Percentiles rank a stretch among this genome's conserved stretches.
These are phyloP conservation scores for Pseudolycoriella hygida DNA, from an alignment of 2,888 invertebrate genomes.

Conservation along the genomic window DNA sequence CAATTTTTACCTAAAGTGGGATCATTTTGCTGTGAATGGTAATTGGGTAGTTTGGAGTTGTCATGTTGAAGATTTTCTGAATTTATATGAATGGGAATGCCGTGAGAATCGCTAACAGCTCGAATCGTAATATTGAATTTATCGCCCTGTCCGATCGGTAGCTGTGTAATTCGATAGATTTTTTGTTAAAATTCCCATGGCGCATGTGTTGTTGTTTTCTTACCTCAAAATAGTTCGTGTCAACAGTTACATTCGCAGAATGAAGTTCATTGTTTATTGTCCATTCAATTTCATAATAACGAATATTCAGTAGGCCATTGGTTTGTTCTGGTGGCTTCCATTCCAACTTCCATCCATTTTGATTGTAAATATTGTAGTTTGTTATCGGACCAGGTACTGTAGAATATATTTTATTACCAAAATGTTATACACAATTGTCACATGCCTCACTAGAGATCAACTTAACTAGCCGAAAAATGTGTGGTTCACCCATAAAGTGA, in stretches of 20 bases:
- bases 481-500: too few species aligned
- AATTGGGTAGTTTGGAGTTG: slow-evolving; percentile 12
- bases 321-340: slow-evolving; percentile 26
- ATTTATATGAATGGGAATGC: slow-evolving; percentile 25
- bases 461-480: too few species aligned
- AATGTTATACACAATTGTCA: not conserved
- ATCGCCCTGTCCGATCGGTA: slow-evolving; percentile 25
- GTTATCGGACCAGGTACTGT: slow-evolving; percentile 26
- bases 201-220: not conserved
- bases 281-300: slow-evolving; percentile 25
- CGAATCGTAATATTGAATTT: slow-evolving; percentile 27
- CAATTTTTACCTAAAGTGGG: slow-evolving; percentile 14
- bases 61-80: slow-evolving; percentile 11
- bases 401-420: slow-evolving; percentile 1
- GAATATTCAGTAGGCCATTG: slow-evolving; percentile 20
- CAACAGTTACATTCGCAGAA: slow-evolving; percentile 17
- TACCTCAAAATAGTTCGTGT: slow-evolving; percentile 10
- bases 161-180: slow-evolving; percentile 13
- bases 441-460: not conserved
- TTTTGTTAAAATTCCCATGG: not conserved
- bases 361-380: slow-evolving; percentile 20
- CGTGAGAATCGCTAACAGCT: slow-evolving; percentile 26
- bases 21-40: slow-evolving; percentile 14
- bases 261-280: slow-evolving; percentile 23
- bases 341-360: slow-evolving; percentile 22